Evolutionary conservation across 2,797 vertebrate genomes (phyloP), one percentile per base, ranked within the genome.

Genomic region (Allobates femoralis): DNA sequence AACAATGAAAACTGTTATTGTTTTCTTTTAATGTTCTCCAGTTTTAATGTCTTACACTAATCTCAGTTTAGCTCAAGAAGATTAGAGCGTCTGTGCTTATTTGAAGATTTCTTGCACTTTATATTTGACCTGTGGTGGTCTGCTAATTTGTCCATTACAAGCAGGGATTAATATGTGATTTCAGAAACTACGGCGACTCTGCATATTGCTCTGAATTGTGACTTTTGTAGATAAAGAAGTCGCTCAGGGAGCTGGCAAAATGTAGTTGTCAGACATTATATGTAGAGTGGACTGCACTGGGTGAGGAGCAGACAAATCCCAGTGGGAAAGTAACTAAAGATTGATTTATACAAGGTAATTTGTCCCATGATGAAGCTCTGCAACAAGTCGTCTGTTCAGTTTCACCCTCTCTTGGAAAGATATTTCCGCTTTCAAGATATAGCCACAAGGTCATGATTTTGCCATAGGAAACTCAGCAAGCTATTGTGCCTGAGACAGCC

Each of bases 1-100:
- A 34, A 28, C 23, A 28, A n/a, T 16, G 56, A 81, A 74, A 66
- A 64, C 67, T 28, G 60, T 75, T 71, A 41, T 2, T 18, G 2
- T 16, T 55, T 86, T 67, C 41, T 19, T 82, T 86, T 71, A 69
- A 32, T 82, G 34, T 78, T 77, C 73, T 53, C 15, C 3, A 10
- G 55, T 76, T 86, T 69, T 69, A 55, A 41, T 82, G 34, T 60
- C 46, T 86, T 71, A 78, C 11, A 46, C 74, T 87, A 87, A 87
- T 78, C 79, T 55, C 30, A 4, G 32, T 7, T 87, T 71, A 73
- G 74, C n/a, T 51, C 53, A 60, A 87, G 74, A 28, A 77, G 86
- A 87, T 83, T 83, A 87, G 34, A 28, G 60, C 67, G 21, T 55
- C 66, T 37, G 46, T 62, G 8, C 37, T 56, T 50, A 32, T 46